phyloP scores from a whole-genome alignment of 2,113 vertebrate species.

The Gnathonemus echidnorhynchus region DNA sequence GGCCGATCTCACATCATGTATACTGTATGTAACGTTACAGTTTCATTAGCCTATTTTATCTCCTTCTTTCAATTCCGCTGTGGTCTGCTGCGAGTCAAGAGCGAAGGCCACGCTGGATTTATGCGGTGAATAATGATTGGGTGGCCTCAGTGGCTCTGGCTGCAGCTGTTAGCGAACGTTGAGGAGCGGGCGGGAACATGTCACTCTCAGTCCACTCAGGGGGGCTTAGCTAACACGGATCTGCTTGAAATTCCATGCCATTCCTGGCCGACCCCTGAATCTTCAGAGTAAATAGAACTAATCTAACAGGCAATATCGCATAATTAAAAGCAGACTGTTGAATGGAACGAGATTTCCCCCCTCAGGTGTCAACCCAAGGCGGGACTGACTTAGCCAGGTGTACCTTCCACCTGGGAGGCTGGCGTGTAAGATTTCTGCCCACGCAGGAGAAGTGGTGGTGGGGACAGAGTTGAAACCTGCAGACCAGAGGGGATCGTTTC shows the following conservation, averaged over 20 bases:
- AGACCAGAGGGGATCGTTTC: neutral
- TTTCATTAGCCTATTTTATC: constrained; percentile 30
- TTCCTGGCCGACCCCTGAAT: neutral
- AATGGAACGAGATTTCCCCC: constrained; percentile 1
- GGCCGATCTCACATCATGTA: neutral
- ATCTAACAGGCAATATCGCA: constrained; percentile 18
- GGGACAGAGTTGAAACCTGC: neutral
- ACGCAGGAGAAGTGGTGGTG: neutral
- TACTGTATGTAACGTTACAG: constrained; percentile 6
- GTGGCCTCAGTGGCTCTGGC: neutral
- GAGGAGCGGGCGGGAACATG: neutral
- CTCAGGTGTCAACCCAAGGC: neutral
- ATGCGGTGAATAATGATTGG: constrained; percentile 23
- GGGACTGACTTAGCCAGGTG: neutral
- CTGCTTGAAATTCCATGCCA: constrained; percentile 16
- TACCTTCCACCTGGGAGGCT: neutral
- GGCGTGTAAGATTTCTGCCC: neutral
- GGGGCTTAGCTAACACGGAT: neutral
- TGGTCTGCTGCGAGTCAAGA: constrained; percentile 14
- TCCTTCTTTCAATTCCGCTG: constrained; percentile 14
- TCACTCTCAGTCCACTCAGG: neutral
- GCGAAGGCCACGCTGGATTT: constrained; percentile 16
- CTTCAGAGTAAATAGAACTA: constrained; percentile 21
- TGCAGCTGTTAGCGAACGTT: neutral
- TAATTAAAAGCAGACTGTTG: constrained; percentile 24